A percentile compares a stretch with the other conserved stretches of the same genome.
phyloP scores from a whole-genome alignment of 23 tunicate species.

The Styela plicata region DNA sequence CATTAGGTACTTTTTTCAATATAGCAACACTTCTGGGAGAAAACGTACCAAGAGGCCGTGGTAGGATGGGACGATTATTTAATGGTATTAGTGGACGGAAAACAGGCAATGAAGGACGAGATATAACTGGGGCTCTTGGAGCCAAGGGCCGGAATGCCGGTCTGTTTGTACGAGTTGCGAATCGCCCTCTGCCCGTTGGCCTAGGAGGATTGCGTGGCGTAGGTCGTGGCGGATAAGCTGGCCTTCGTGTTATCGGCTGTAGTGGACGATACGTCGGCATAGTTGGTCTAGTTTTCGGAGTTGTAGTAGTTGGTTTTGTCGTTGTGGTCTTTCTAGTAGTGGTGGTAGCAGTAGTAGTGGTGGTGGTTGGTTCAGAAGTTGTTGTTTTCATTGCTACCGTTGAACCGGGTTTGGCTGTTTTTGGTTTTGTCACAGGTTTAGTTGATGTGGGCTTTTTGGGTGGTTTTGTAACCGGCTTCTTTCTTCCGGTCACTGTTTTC shows the following conservation, averaged over 20 bases:
- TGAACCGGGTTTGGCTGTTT: not conserved
- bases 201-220: not conserved
- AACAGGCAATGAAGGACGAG: not conserved
- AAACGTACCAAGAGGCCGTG: not conserved
- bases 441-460: not conserved
- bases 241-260: not conserved
- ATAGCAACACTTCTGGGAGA: constrained; percentile 2
- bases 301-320: constrained; percentile 1
- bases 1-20: not conserved
- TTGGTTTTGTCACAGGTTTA: not conserved
- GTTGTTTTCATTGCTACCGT: not conserved
- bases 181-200: not conserved
- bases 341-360: not conserved
- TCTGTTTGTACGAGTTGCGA: not conserved
- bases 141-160: not conserved
- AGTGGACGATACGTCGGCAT: constrained; percentile 21
- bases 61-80: not conserved
- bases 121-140: not conserved
- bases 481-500: not conserved
- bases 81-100: constrained; percentile 2
- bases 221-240: not conserved
- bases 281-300: constrained; percentile 6
- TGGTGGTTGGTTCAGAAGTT: not conserved
- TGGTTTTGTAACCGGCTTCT: not conserved
- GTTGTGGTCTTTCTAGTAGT: not conserved